Conservation (phyloP, 2,888 invertebrate species). For the Pseudococcus longispinus region DNA sequence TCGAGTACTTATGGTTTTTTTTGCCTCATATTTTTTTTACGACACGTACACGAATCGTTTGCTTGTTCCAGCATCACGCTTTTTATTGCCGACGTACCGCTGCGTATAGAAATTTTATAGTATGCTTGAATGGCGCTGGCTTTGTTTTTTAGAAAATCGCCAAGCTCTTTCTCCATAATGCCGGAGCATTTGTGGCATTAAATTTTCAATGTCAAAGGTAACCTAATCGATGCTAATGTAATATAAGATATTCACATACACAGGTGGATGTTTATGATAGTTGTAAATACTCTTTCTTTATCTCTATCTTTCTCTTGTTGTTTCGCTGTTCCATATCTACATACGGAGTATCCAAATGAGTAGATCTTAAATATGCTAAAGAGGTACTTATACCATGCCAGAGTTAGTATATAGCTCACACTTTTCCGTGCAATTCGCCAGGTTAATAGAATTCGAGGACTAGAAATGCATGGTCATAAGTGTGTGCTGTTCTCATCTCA, state of each 20-base stretch:
- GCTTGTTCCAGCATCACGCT: not conserved
- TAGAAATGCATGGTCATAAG: not conserved
- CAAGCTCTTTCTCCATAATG: not conserved
- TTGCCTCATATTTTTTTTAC: not conserved
- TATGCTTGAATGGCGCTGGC: not conserved
- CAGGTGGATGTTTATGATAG: constrained; percentile 24
- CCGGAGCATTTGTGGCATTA: not conserved
- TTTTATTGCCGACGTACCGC: not conserved
- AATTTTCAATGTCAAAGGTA: constrained; percentile 36
- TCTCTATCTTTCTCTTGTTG: not conserved
- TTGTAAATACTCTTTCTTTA: not conserved
- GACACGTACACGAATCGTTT: not conserved
- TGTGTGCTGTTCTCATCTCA: not conserved
- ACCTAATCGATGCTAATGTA: constrained; percentile 40
- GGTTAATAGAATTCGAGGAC: not conserved
- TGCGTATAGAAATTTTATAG: not conserved
- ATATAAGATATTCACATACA: not conserved
- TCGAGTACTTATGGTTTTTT: not conserved
- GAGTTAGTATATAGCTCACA: not conserved
- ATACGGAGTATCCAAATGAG: not conserved
- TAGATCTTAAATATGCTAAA: no score
- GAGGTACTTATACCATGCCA: not conserved
- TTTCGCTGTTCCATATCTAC: no score
- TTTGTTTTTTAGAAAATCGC: not conserved
- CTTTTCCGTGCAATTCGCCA: not conserved